These are phyloP conservation scores for Dipodomys ordii DNA, from an alignment of 2,113 vertebrate species.

Conservation along the genomic window DNA sequence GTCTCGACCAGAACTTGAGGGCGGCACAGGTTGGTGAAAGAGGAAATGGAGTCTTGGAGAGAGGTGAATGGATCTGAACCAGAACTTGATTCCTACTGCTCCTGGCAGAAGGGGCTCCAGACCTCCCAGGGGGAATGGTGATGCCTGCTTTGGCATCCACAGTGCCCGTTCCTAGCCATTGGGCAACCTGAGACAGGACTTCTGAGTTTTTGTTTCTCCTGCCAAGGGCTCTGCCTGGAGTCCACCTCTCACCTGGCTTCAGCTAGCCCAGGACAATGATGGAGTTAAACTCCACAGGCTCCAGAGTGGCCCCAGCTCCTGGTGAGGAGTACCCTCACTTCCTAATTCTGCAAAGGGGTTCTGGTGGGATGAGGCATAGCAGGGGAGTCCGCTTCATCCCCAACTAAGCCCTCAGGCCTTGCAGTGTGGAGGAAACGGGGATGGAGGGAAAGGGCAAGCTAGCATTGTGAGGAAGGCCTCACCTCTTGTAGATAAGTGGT, in stretches of 20 bases:
- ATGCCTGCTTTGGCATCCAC: not conserved
- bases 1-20: not conserved
- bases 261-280: not conserved
- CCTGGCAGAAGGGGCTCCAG: not conserved
- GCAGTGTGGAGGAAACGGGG: not conserved
- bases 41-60: not conserved
- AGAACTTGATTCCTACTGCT: not conserved
- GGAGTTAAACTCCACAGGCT: not conserved
- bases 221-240: not conserved
- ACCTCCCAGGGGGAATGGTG: not conserved
- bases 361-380: slow-evolving; percentile 3
- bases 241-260: not conserved
- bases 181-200: not conserved
- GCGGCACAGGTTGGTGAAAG: too few species aligned
- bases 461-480: not conserved
- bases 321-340: not conserved
- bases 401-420: slow-evolving; percentile 16
- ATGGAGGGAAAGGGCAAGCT: not conserved
- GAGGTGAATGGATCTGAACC: not conserved
- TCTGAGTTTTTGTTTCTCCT: not conserved
- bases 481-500: not conserved
- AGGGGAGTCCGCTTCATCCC: not conserved
- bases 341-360: slow-evolving; percentile 45
- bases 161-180: not conserved
- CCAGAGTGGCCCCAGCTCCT: not conserved